Conservation (phyloP, 2,113 vertebrate genomes). For the Micronisus gabar region DNA sequence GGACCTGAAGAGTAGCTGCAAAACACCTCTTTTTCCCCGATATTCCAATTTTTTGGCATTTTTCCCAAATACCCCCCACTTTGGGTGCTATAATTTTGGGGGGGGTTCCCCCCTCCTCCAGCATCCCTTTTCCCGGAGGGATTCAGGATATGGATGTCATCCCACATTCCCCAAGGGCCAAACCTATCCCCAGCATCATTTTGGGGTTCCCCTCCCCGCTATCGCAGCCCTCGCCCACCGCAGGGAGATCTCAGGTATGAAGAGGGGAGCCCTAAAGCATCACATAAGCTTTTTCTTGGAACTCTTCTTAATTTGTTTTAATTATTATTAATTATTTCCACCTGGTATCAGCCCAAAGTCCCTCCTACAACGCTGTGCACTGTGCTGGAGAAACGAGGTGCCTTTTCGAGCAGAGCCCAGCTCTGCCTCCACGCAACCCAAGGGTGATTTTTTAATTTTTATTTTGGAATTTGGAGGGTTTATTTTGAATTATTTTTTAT, state of each 20-base stretch:
- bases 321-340: background rate
- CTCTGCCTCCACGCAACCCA: background rate
- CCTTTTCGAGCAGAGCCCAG: background rate
- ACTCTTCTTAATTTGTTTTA: background rate
- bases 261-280: background rate
- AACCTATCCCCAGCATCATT: background rate
- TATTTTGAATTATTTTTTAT: background rate
- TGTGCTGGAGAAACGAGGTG: constrained; percentile 32
- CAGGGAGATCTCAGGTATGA: constrained; percentile 15
- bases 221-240: background rate
- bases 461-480: background rate
- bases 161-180: background rate
- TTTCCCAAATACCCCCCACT: background rate
- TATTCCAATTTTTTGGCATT: background rate
- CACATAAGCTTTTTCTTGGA: background rate
- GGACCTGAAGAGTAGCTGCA: background rate
- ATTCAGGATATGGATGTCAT: background rate
- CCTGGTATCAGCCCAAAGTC: background rate
- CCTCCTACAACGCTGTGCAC: background rate
- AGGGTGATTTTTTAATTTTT: background rate
- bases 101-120: background rate
- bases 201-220: background rate
- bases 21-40: background rate
- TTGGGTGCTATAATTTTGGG: background rate
- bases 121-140: background rate